Evolutionary conservation across 2,888 invertebrate species (phyloP).

Genomic region (Diloba caeruleocephala): DNA sequence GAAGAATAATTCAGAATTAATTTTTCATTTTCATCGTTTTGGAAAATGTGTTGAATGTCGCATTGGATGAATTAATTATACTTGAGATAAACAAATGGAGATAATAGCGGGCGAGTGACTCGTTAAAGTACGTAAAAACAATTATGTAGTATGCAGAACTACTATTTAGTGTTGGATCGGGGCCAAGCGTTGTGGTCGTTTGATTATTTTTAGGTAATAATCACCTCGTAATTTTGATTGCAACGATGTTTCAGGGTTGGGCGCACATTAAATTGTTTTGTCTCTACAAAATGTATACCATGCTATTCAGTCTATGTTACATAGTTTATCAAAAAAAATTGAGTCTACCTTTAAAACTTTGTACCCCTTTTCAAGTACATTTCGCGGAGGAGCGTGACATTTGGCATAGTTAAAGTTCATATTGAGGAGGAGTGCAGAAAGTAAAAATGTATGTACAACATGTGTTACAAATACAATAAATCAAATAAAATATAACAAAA

Average conservation of each 20-base stretch:
- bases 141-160: slow-evolving; percentile 41
- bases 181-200: slow-evolving; percentile 66
- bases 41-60: background rate
- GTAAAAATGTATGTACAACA: no score
- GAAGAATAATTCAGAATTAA: background rate
- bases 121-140: slow-evolving; percentile 40
- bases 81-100: slow-evolving; percentile 26
- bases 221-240: slow-evolving; percentile 65
- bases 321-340: no score
- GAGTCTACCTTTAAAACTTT: no score
- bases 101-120: slow-evolving; percentile 18
- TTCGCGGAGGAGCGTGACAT: no score
- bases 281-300: slow-evolving; percentile 20
- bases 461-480: no score
- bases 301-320: slow-evolving; percentile 24
- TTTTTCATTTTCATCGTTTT: slow-evolving; percentile 8
- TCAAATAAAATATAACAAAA: no score
- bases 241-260: slow-evolving; percentile 57
- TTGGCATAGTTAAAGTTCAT: no score
- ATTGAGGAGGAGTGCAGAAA: no score
- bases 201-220: slow-evolving; percentile 74
- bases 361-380: no score
- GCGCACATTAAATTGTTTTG: slow-evolving; percentile 30
- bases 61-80: slow-evolving; percentile 24
- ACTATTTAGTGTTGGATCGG: slow-evolving; percentile 58